Base-by-base conservation (phyloP, 64 coral and sea anemone species). In the Porites australiensis region DNA sequence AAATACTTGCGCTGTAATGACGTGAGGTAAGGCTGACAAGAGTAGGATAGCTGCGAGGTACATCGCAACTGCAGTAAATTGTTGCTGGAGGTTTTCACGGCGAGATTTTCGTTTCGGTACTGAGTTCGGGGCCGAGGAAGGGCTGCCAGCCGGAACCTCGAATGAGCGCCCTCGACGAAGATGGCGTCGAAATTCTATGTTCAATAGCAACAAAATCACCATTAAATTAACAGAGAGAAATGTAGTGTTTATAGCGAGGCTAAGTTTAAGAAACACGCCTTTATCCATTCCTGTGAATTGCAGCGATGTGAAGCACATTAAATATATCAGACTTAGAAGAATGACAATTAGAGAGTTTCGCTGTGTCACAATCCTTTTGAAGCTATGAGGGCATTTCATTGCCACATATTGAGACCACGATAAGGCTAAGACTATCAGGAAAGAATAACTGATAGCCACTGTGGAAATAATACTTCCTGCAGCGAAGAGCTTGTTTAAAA, bases 351-450 rank as follows among this genome's bases (percentile, higher is more conserved):
- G 19, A 2, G 64, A 58, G 60, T 93, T 93, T 12, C 91, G 46
- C 82, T 77, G 79, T 4, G 73, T 93, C 11, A 93, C 72, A 19
- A 87, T 55, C 70, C 74, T 79, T 19, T 81, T 93, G 62, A 86
- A 93, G 64, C 67, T 93, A 65, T 93, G 82, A 16, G 91, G 91
- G 15, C 72, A 93, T 63, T 83, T 74, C 44, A 93, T 69, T 1
- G 91, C 91, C 13, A 86, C 67, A 65, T 86, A 93, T 73, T 93
- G 91, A 2, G 91, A 78, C 91, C 91, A 93, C 1, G 91, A 93
- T 37, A 93, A 68, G 11, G 91, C 91, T 59, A 93, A 76, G 1
- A 93, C 74, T 13, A 93, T 75, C 47, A 93, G 69, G 37, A 93
- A 93, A 43, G 91, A 93, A 50, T 87, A 93, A 45, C 84, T 87